Base-by-base conservation (phyloP, 2,113 vertebrate genomes). In the Eidolon helvum region DNA sequence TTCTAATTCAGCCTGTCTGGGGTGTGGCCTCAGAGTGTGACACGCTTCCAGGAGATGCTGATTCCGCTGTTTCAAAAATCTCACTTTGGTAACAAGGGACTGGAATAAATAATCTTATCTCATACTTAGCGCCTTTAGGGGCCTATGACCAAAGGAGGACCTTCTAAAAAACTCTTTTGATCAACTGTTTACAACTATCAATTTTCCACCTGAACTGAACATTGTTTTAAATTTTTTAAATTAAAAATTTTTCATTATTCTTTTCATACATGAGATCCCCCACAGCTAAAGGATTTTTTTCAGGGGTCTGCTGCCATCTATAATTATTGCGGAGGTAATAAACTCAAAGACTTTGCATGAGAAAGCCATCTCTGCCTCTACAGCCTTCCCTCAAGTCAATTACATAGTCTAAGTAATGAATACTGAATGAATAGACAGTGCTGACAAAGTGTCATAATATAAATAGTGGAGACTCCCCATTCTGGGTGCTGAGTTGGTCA, bases 381-480 rank as follows among this genome's bases (percentile, higher is more conserved):
- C 0, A 80, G 33, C 48, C 59, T 24, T 19, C 30, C 63, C 55
- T 40, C 22, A 19, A 28, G 72, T 38, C 83, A 18, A 14, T 19
- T 10, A 72, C 33, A 82, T 21, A 79, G 68, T 19, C 48, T 19
- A 9, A 30, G 50, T 16, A 43, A 26, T 10, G 21, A 86, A 40
- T 30, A 4, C 0, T 22, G 30, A 24, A 9, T 4, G 18, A 43
- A 38, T 55, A 63, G 40, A 26, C 21, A 57, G 38, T 19, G 38
- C n/a, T 19, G 0, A 8, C 61, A 40, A 30, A 79, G 43, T 0
- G 7, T 53, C 16, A 0, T 61, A 18, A 40, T 9, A 48, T n/a
- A 26, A 72, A 69, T 0, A 38, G 48, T 1, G 10, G 43, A 2
- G 38, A 15, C 28, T 45, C 38, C 40, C 9, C 0, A 6, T 11